Evolutionary conservation across 1,140 invertebrate species (phyloP).

Genomic region (Saccostrea echinata): DNA sequence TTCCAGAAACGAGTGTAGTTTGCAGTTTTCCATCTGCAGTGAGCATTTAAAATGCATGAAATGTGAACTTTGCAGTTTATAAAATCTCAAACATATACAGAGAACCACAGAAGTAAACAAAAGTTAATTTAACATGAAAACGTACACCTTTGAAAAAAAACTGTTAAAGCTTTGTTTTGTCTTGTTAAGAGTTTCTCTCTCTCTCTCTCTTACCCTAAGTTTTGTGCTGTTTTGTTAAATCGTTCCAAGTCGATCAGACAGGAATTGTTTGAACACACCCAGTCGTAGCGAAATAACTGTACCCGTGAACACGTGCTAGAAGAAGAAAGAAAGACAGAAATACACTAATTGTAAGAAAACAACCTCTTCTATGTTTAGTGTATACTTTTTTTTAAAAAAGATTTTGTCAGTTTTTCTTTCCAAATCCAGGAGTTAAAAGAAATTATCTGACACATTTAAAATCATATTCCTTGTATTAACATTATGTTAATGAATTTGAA

Average conservation of each 20-base stretch:
- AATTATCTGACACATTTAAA: too few relatives aligned
- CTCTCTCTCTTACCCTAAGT: background rate
- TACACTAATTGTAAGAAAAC: too few relatives aligned
- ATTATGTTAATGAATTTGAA: too few relatives aligned
- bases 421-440: too few relatives aligned
- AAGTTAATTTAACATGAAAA: background rate
- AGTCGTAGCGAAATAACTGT: conserved; percentile 38
- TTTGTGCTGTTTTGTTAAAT: conserved; percentile 75
- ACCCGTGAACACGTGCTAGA: conserved; percentile 64
- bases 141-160: too few relatives aligned
- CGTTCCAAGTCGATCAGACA: conserved; percentile 88
- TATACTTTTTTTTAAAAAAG: too few relatives aligned
- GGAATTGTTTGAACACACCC: conserved; percentile 85
- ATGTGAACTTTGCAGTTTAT: background rate
- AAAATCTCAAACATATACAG: background rate
- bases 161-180: background rate
- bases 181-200: background rate
- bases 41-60: background rate
- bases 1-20: conserved; percentile 93
- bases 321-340: conserved; percentile 31
- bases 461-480: too few relatives aligned
- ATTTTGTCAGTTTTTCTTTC: too few relatives aligned
- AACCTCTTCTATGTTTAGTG: too few relatives aligned
- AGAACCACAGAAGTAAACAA: background rate
- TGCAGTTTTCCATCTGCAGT: conserved; percentile 86